A percentile compares a stretch with the other conserved stretches of the same genome.
phyloP scores from a whole-genome alignment of 2,113 vertebrate genomes.

The Menura novaehollandiae region DNA sequence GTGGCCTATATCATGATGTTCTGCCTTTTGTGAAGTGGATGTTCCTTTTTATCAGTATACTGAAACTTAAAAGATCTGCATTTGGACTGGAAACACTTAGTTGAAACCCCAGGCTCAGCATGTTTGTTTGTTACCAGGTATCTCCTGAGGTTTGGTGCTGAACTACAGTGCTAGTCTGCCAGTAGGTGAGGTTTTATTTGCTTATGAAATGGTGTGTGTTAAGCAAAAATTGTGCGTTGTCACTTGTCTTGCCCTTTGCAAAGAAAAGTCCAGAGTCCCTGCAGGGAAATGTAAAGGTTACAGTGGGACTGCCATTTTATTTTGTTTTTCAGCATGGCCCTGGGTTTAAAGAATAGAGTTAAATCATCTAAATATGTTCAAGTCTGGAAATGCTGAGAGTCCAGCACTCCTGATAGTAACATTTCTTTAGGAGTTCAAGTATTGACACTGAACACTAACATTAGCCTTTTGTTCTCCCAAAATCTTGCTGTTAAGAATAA shows the following conservation, averaged over 20 bases:
- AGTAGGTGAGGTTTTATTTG: neutral
- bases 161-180: neutral
- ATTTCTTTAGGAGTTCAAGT: neutral
- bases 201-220: neutral
- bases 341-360: neutral
- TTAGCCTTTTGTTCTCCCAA: neutral
- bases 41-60: neutral
- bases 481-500: neutral
- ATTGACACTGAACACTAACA: neutral
- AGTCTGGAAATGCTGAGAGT: neutral
- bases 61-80: neutral
- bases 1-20: neutral
- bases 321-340: accelerated
- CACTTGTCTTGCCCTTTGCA: neutral
- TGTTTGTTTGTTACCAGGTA: neutral
- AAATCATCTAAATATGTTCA: neutral
- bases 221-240: neutral
- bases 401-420: neutral
- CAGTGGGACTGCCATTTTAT: neutral
- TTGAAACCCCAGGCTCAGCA: neutral
- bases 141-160: neutral
- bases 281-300: neutral
- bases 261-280: neutral
- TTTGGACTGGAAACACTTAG: neutral
- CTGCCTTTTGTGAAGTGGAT: neutral